These are phyloP conservation scores for Tetropium fuscum DNA, from an alignment of 2,888 invertebrate species.

Conservation along the genomic window DNA sequence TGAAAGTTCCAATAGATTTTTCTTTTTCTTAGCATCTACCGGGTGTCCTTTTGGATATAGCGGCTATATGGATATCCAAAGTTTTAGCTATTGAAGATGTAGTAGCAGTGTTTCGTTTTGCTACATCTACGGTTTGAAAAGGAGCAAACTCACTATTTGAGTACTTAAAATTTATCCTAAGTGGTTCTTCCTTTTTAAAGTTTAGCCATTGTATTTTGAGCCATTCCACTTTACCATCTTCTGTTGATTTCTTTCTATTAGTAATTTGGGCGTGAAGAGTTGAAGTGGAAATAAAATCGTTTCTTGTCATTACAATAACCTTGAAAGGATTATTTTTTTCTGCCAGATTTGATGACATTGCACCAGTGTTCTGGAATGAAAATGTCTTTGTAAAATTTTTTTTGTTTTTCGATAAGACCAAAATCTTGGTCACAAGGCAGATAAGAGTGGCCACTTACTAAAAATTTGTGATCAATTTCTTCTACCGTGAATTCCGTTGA, in stretches of 20 bases:
- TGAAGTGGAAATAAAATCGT: background rate
- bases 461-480: no score
- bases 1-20: background rate
- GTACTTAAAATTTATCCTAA: background rate
- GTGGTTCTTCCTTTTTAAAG: background rate
- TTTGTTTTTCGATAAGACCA: no score
- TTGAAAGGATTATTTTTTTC: slow-evolving; percentile 8
- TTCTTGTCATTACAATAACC: no score
- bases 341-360: slow-evolving; percentile 14
- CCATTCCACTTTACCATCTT: no score
- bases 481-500: no score
- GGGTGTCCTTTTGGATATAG: background rate
- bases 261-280: background rate
- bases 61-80: no score
- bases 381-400: no score
- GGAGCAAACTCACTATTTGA: background rate
- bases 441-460: no score
- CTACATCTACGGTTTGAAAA: background rate
- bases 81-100: background rate
- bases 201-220: slow-evolving; percentile 5
- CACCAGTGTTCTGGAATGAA: no score
- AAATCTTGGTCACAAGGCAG: no score
- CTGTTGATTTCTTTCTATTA: no score
- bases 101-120: background rate
- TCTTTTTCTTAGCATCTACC: background rate